Conservation (phyloP, 2,888 invertebrate species). For the Ornithoptera priamus region DNA sequence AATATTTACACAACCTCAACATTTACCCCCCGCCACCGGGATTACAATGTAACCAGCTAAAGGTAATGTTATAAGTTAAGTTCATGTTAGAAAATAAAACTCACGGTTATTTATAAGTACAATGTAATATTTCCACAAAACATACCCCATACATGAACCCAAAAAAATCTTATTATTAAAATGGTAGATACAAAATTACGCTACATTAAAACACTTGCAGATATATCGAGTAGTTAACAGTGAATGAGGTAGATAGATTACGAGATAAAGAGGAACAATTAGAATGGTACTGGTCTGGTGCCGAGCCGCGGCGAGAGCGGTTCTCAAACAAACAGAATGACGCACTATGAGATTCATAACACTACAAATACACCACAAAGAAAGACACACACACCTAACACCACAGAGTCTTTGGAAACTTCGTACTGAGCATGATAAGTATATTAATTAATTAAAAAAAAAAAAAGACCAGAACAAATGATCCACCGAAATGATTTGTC, state of each 20-base stretch:
- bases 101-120: constrained; percentile 76
- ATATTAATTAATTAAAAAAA: constrained; percentile 8
- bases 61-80: neutral
- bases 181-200: constrained; percentile 77
- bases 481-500: constrained; percentile 9
- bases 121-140: constrained; percentile 78
- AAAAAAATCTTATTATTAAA: constrained; percentile 67
- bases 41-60: neutral
- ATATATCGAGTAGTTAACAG: constrained; percentile 61
- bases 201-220: constrained; percentile 64
- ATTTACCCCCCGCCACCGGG: constrained; percentile 33
- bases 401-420: constrained; percentile 24
- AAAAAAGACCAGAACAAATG: constrained; percentile 10
- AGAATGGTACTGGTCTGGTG: constrained; percentile 38
- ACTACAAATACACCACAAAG: constrained; percentile 37
- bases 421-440: constrained; percentile 5
- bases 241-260: constrained; percentile 67
- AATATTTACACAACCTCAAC: constrained; percentile 29
- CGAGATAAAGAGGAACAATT: constrained; percentile 40
- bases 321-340: constrained; percentile 37
- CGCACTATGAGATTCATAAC: constrained; percentile 61
- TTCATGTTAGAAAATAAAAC: constrained; percentile 57
- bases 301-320: constrained; percentile 59
- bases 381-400: constrained; percentile 27
- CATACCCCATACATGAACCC: constrained; percentile 75